phyloP scores from a whole-genome alignment of 1,140 invertebrate species.

The Geopemphigus sp. region DNA sequence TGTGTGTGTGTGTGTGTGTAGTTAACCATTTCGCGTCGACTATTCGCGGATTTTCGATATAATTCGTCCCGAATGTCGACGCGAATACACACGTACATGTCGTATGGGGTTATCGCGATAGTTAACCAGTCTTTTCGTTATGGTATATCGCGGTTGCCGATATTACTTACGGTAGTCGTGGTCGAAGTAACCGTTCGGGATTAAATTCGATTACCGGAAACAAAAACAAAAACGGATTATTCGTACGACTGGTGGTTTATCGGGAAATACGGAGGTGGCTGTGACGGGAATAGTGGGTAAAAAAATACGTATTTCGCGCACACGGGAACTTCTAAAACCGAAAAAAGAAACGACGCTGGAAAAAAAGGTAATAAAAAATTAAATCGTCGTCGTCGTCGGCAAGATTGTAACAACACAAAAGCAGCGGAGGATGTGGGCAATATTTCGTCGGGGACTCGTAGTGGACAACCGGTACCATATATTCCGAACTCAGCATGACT shows the following conservation, averaged over 20 bases:
- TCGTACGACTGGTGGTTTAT: not conserved
- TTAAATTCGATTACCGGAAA: slow-evolving; percentile 28
- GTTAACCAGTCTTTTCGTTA: no score
- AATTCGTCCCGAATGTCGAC: not conserved
- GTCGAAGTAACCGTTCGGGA: not conserved
- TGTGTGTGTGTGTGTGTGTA: no score
- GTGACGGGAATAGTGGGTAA: no score
- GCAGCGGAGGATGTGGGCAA: slow-evolving; percentile 46
- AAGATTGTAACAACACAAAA: slow-evolving; percentile 36
- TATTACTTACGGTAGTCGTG: not conserved
- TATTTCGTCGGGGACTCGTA: slow-evolving; percentile 35
- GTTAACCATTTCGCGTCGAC: no score
- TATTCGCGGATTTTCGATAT: not conserved
- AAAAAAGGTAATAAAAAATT: slow-evolving; percentile 26
- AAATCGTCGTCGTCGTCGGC: slow-evolving; percentile 45
- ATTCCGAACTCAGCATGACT: slow-evolving; percentile 48
- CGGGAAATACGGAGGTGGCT: no score
- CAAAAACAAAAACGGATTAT: no score
- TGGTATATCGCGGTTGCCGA: not conserved
- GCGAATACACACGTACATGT: no score
- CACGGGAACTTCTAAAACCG: slow-evolving; percentile 25
- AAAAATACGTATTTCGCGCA: slow-evolving; percentile 30
- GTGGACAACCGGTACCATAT: slow-evolving; percentile 47
- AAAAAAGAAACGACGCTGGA: not conserved
- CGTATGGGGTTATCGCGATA: no score